Evolutionary conservation across 2,888 invertebrate genomes (phyloP).

Genomic region (Dasypolia templi): DNA sequence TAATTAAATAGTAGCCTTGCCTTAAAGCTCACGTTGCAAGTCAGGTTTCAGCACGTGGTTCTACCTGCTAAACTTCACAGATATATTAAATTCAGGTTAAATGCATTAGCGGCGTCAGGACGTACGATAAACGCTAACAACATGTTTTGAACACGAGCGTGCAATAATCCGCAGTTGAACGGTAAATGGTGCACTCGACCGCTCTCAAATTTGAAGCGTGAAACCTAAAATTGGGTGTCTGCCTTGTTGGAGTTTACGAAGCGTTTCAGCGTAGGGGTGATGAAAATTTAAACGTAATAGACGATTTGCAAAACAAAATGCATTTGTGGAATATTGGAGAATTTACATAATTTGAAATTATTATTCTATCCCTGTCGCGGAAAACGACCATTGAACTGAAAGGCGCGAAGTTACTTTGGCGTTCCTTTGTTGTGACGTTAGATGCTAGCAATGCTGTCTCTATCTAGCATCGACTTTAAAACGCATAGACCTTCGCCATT

Average conservation of each 20-base stretch:
- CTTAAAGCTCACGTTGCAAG: constrained; percentile 12
- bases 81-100: constrained; percentile 35
- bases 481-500: too few species aligned
- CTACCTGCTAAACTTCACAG: constrained; percentile 28
- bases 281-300: not conserved
- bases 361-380: too few species aligned
- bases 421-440: too few species aligned
- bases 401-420: too few species aligned
- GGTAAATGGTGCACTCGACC: constrained; percentile 51
- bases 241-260: constrained; percentile 24
- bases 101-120: constrained; percentile 25
- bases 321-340: too few species aligned
- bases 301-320: too few species aligned
- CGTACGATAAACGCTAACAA: constrained; percentile 20
- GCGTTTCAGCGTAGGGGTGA: not conserved
- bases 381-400: too few species aligned
- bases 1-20: constrained; percentile 1
- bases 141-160: constrained; percentile 43
- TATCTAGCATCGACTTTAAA: too few species aligned
- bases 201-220: constrained; percentile 25
- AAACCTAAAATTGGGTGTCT: constrained; percentile 39
- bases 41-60: constrained; percentile 1
- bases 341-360: too few species aligned
- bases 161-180: constrained; percentile 43
- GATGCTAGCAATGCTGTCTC: too few species aligned